Base-by-base conservation (phyloP, 2,113 vertebrate species). In the Catharus fuscescens region DNA sequence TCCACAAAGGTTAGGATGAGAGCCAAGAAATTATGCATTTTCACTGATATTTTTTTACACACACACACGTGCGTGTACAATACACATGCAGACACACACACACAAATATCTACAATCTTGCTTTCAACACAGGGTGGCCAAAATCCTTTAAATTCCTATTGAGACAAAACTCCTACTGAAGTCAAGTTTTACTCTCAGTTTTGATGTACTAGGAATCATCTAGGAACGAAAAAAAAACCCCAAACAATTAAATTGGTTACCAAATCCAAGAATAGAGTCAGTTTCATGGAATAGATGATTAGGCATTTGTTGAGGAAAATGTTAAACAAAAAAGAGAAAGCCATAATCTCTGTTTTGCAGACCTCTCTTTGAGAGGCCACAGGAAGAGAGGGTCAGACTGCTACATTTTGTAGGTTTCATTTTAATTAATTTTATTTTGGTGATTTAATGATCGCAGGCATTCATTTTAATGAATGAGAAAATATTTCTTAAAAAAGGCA, bases 1-100 rank as follows among this genome's bases (percentile, higher is more conserved):
- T 88, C 88, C 84, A 92, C 93, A 96, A 93, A 84, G 45, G 69
- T 83, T 85, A 90, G 77, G 80, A 80, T 57, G 60, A 85, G 34
- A 85, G 73, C 90, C 93, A 97, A 91, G 50, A 91, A 93, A 93
- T 91, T 9, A 70, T 23, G 18, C 13, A 29, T 57, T 88, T 71
- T 60, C n/a, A 81, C 44, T 52, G 80, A 54, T 81, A 88, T 59
- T 52, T 69, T 70, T 53, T 45, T 82, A 54, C 19, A 69, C 5
- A 36, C 34, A 36, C 52, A 23, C 18, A 10, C 24, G 36, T 67
- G 21, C 14, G 5, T 16, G 18, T 29, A 72, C 48, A 69, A 50
- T 0, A 2, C 28, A 50, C 14, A 47, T 0, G 1, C 57, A 53
- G 13, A 8, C 34, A 52, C 14, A 29, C n/a, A 34, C n/a, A 36